Evolutionary conservation across 2,113 vertebrate genomes (phyloP), one percentile per base, ranked within the genome.

Genomic region (Oreochromis aureus): DNA sequence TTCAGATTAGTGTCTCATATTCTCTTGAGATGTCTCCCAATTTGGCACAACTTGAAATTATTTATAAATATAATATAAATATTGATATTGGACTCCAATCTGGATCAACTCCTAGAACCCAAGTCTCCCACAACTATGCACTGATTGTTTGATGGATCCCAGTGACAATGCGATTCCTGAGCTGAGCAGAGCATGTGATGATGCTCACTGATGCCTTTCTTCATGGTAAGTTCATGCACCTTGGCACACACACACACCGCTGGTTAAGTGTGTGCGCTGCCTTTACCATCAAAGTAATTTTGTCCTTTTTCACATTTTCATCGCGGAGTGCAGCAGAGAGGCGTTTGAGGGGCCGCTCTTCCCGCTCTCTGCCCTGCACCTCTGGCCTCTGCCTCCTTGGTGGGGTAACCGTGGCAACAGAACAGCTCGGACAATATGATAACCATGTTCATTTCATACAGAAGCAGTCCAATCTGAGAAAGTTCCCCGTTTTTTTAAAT

Each of bases 311-410:
- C 3, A 69, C 7, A 69, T 69, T 5, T 13, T 1, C 34, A 69
- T 2, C 11, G 11, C 34, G 0, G 2, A 41, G 63, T 0, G 0
- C 63, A 69, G 4, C 63, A 15, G 19, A 69, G 34, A 41, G 19
- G 0, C 22, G 36, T 69, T 15, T 69, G 1, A 41, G 39, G 1
- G 1, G 3, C 6, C 27, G 27, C 27, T 27, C 27, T 27, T 27
- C 32, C 34, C 6, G 11, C 63, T 39, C 2, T 41, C 19, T 1
- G 34, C 34, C 36, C 63, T 69, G 63, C 7, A 41, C 63, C 63
- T 41, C 19, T 8, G 11, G 34, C 7, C 63, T 41, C 63, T 13
- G 34, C 19, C 63, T 22, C 36, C 36, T 22, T 22, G 61, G 19
- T 13, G 11, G 61, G 1, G 11, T 66, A 66, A 66, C 61, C 2